Base-by-base conservation (phyloP, 2,888 invertebrate genomes). In the Macrophya annulata region DNA sequence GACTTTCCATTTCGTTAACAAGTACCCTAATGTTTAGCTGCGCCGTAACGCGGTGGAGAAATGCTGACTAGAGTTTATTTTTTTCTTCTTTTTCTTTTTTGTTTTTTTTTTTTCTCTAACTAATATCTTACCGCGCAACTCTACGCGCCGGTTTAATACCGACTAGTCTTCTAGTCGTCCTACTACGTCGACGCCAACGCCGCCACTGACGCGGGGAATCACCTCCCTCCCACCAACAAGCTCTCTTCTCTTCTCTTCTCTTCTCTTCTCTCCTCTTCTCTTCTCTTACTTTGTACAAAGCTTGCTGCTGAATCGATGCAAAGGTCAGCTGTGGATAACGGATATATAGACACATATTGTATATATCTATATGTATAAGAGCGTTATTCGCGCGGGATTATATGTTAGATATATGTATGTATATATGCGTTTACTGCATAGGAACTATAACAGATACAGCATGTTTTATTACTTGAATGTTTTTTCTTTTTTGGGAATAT, bases 301-400 rank as follows among this genome's bases (percentile, higher is more conserved):
- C 31, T 31, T 31, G 31, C 2, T 4, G 25, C 2, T 4, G 25
- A 59, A 84, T 84, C 84, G 74, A 84, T 84, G 55, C 76, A 76
- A 9, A 84, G 84, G 84, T 84, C 84, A 55, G 84, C 72, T 40
- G 84, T 55, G 55, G 55, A 55, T 71, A 25, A 25, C 15, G 83
- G 43, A 51, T 79, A 25, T 10, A 21, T 48, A 81, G 40, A 55
- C 79, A 59, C 37, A 79, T 76, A 55, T 15, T 4, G n/a, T 59
- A 55, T 21, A 4, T 55, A 17, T 4, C 25, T 45, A 59, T 15
- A 31, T 43, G n/a, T 40, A n/a, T n/a, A 12, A n/a, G n/a, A n/a
- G 40, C 31, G 17, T 12, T 17, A n/a, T 15, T n/a, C 2, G 51
- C 15, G 51, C 55, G 15, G 17, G 15, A 9, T 55, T n/a, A n/a